A percentile compares a stretch with the other conserved stretches of the same genome.
These are phyloP conservation scores for Strigamia maritima DNA, from an alignment of 2,888 invertebrate species.

Conservation along the genomic window DNA sequence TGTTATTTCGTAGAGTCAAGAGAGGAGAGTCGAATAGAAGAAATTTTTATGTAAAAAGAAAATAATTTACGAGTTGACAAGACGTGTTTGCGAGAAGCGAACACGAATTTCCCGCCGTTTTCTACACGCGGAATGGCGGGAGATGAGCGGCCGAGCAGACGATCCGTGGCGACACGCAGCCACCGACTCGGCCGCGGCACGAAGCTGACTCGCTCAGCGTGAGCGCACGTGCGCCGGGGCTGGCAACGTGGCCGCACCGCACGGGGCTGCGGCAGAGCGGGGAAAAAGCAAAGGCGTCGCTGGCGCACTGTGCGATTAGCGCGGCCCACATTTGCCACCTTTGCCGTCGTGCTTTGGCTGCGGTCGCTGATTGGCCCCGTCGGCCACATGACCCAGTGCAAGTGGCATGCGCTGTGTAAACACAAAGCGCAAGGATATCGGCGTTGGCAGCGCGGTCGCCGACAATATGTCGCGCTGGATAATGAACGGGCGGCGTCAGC, in stretches of 20 bases:
- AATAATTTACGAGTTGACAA: too few relatives aligned
- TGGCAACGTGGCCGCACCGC: neutral
- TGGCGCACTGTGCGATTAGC: too few relatives aligned
- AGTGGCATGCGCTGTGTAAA: constrained; percentile 36
- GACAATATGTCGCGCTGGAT: constrained; percentile 40
- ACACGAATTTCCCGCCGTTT: neutral
- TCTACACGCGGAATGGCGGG: neutral
- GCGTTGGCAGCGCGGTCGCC: constrained; percentile 33
- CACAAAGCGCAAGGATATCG: constrained; percentile 37
- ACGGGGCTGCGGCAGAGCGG: neutral
- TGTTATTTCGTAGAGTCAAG: too few relatives aligned
- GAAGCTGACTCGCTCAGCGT: too few relatives aligned
- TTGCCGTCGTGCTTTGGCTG: constrained; percentile 5
- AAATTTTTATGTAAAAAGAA: too few relatives aligned
- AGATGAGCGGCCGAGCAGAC: neutral
- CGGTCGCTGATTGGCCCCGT: constrained; percentile 39
- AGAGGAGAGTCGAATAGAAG: too few relatives aligned
- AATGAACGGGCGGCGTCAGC: constrained; percentile 37
- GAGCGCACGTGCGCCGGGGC: neutral
- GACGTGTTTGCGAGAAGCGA: too few relatives aligned
- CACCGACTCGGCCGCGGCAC: too few relatives aligned
- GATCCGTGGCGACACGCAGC: neutral
- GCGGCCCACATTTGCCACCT: constrained; percentile 37
- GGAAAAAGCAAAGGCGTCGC: neutral
- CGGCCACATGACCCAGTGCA: constrained; percentile 39